phyloP scores from a whole-genome alignment of 2,888 invertebrate genomes.

The Callyntrura guangdongensis region DNA sequence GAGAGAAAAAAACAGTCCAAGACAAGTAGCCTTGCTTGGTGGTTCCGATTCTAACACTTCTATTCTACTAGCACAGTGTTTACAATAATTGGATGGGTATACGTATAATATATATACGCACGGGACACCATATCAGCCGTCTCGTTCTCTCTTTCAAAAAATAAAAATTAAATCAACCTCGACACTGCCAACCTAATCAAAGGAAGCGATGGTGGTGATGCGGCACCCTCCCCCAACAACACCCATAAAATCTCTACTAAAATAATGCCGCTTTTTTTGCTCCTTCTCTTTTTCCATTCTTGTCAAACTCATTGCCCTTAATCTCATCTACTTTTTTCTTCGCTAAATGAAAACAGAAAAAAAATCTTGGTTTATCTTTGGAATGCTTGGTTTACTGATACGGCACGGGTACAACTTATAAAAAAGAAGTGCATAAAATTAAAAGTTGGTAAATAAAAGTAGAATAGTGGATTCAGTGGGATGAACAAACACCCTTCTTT shows the following conservation, averaged over 20 bases:
- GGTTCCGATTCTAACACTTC: background rate
- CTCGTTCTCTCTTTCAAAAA: conserved; percentile 11
- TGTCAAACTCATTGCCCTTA: conserved; percentile 48
- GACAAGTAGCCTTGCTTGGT: background rate
- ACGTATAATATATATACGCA: too few relatives aligned
- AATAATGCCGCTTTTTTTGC: conserved; percentile 46
- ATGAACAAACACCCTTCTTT: conserved; percentile 25
- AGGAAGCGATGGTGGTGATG: background rate
- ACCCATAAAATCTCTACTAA: conserved; percentile 48
- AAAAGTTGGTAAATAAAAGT: conserved; percentile 56
- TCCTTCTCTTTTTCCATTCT: too few relatives aligned
- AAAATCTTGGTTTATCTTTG: conserved; percentile 22
- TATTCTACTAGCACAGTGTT: too few relatives aligned
- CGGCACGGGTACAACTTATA: background rate
- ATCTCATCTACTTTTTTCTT: conserved; percentile 54
- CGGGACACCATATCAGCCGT: too few relatives aligned
- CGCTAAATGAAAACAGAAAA: conserved; percentile 18
- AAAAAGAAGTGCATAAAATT: conserved; percentile 70
- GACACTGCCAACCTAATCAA: conserved; percentile 11
- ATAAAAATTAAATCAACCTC: conserved; percentile 46
- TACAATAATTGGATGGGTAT: too few relatives aligned
- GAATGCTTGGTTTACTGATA: background rate
- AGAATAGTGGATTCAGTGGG: background rate
- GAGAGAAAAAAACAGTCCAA: background rate
- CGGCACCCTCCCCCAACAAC: background rate